Evolutionary conservation across 1,140 invertebrate genomes (phyloP), one percentile per base, ranked within the genome.

Genomic region (Drosophila rufa): DNA sequence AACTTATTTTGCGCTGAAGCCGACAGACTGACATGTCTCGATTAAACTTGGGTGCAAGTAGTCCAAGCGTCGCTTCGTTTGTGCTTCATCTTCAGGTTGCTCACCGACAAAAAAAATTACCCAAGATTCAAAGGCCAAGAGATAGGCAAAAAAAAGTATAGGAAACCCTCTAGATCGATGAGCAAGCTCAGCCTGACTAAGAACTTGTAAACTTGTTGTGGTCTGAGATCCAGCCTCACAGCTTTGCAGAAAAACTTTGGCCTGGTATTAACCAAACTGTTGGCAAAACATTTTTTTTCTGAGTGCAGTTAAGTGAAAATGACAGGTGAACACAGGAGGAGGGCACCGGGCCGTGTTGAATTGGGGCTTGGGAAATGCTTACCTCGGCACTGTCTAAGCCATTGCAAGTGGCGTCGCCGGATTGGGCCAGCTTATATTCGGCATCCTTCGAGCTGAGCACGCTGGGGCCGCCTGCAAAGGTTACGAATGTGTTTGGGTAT

Each of bases 331-430:
- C 15, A 55, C 2, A 2, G 36, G 38, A 36, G 19, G 48, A 30
- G 42, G 17, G 55, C 6, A 8, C 5, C n/a, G 42, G n/a, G 42
- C n/a, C 19, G 50, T 53, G 50, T 36, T 53, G 30, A 53, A 53
- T 36, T 25, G 45, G 17, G 62, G 38, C 33, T 46, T 55, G 11
- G 67, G 65, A 71, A 64, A 71, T 82, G 79, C 80, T 91, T 83
- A 93, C 92, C 82, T 93, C 92, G 55, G 97, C 95, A 84, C 96
- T 97, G 85, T 96, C 96, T 27, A 98, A 94, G 7, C 97, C 97
- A 92, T 97, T 97, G 93, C 97, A 98, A 6, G 97, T 97, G 40
- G 97, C 97, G 93, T 98, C 97, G 12, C 97, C 97, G 57, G 96
- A 97, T 93, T 98, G 97, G 0, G 97, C 96, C 55, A 98, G 95